phyloP scores from a whole-genome alignment of 1,140 invertebrate genomes.

The Drosophila auraria region DNA sequence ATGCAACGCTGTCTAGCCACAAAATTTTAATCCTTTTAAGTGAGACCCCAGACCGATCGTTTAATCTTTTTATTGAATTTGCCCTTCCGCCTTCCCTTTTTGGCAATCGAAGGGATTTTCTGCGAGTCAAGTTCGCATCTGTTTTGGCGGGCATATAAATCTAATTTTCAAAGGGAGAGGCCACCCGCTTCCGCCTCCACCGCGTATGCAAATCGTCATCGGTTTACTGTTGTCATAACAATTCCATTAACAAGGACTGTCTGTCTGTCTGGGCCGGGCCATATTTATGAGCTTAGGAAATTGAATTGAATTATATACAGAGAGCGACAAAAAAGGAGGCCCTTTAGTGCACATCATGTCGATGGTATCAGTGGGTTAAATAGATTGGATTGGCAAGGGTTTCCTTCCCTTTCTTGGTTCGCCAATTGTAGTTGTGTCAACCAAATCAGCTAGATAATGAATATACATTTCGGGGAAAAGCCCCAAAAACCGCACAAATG shows the following conservation, averaged over 20 bases:
- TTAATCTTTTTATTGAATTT: constrained; percentile 75
- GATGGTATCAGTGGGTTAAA: constrained; percentile 27
- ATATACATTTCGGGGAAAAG: constrained; percentile 44
- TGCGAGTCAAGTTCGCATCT: constrained; percentile 56
- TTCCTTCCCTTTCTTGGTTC: constrained; percentile 13
- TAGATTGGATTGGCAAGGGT: constrained; percentile 45
- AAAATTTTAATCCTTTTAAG: constrained; percentile 80
- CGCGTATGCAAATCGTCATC: constrained; percentile 50
- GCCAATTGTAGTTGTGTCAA: constrained; percentile 29
- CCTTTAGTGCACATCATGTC: constrained; percentile 33
- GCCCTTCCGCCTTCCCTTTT: constrained; percentile 29
- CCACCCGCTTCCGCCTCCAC: constrained; percentile 10
- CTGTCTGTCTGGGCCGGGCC: constrained; percentile 20
- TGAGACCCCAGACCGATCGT: constrained; percentile 60
- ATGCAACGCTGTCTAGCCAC: constrained; percentile 61
- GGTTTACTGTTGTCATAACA: constrained; percentile 68
- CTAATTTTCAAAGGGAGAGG: constrained; percentile 59
- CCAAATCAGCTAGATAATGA: constrained; percentile 40
- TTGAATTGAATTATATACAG: constrained; percentile 65
- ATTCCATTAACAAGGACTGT: constrained; percentile 69
- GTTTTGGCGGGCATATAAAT: constrained; percentile 64
- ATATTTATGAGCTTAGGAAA: constrained; percentile 72
- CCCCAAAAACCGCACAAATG: constrained; percentile 64
- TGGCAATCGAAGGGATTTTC: constrained; percentile 48
- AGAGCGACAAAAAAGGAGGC: constrained; percentile 42